These are phyloP conservation scores for Drosophila antonietae DNA, from an alignment of 2,888 invertebrate genomes.

Conservation along the genomic window DNA sequence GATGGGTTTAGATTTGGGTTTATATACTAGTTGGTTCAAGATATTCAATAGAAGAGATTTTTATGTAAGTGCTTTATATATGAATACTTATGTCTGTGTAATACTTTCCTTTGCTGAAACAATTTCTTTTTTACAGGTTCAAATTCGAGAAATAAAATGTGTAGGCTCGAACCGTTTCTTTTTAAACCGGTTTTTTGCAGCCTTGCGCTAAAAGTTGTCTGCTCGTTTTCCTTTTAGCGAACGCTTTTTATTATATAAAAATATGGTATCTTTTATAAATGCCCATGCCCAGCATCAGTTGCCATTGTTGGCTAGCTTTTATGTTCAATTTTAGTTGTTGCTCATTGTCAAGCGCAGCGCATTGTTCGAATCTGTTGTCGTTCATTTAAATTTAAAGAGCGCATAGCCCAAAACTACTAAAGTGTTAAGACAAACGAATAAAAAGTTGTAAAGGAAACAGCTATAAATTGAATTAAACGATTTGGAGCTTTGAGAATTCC, in stretches of 20 bases:
- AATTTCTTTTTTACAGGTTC: not conserved
- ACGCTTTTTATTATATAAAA: constrained; percentile 6
- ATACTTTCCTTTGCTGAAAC: not conserved
- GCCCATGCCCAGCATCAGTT: constrained; percentile 26
- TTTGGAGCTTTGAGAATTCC: constrained; percentile 41
- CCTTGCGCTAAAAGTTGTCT: constrained; percentile 6
- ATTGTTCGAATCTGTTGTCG: constrained; percentile 32
- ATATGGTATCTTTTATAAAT: constrained; percentile 9
- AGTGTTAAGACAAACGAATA: constrained; percentile 15
- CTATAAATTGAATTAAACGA: constrained; percentile 37
- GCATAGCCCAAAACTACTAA: constrained; percentile 10
- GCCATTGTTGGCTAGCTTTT: constrained; percentile 63
- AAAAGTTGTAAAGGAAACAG: constrained; percentile 39
- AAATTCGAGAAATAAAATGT: too few species aligned
- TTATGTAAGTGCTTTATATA: not conserved
- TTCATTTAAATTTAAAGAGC: constrained; percentile 7
- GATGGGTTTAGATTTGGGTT: not conserved
- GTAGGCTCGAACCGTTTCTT: constrained; percentile 6
- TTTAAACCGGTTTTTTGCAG: constrained; percentile 7
- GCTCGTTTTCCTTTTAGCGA: constrained; percentile 19
- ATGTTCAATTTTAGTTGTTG: constrained; percentile 53
- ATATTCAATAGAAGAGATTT: too few species aligned
- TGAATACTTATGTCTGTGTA: not conserved
- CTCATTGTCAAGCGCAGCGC: constrained; percentile 37
- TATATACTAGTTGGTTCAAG: not conserved